These are phyloP conservation scores for Sinelater perroti DNA, from an alignment of 2,888 invertebrate species.

Conservation along the genomic window DNA sequence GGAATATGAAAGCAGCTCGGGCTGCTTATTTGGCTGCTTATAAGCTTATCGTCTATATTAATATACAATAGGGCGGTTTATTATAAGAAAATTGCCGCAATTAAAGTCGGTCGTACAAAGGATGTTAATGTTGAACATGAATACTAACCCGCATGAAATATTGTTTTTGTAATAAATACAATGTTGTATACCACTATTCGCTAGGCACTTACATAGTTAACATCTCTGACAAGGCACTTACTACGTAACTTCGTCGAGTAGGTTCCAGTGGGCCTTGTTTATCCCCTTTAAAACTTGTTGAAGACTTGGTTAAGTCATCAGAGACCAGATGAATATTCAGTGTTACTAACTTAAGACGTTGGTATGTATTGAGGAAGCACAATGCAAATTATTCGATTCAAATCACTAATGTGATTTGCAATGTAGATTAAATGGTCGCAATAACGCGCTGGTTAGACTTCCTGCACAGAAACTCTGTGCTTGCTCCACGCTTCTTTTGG, in stretches of 20 bases:
- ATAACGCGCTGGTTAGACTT: conserved; percentile 1
- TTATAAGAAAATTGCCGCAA: too few relatives aligned
- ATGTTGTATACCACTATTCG: conserved; percentile 7
- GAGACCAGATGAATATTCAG: conserved; percentile 25
- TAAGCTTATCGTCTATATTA: too few relatives aligned
- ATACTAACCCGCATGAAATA: too few relatives aligned
- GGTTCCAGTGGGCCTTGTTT: conserved; percentile 17
- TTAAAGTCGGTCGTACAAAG: too few relatives aligned
- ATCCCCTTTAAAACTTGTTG: conserved; percentile 27
- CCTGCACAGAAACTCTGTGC: not conserved
- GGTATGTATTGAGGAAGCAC: conserved; percentile 3
- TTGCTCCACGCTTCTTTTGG: not conserved
- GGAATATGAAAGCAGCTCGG: too few relatives aligned
- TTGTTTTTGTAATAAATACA: too few relatives aligned
- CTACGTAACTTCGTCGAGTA: conserved; percentile 17
- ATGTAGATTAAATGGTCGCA: conserved; percentile 13
- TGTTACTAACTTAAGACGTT: conserved; percentile 16
- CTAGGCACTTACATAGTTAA: conserved; percentile 18
- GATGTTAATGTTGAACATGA: too few relatives aligned
- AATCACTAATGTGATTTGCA: conserved; percentile 16
- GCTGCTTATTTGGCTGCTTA: too few relatives aligned
- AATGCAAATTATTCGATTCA: conserved; percentile 10
- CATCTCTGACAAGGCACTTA: conserved; percentile 23
- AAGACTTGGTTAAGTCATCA: conserved; percentile 24
- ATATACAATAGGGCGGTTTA: too few relatives aligned